phyloP scores from a whole-genome alignment of 2,797 vertebrate genomes.

The Gouania willdenowi region DNA sequence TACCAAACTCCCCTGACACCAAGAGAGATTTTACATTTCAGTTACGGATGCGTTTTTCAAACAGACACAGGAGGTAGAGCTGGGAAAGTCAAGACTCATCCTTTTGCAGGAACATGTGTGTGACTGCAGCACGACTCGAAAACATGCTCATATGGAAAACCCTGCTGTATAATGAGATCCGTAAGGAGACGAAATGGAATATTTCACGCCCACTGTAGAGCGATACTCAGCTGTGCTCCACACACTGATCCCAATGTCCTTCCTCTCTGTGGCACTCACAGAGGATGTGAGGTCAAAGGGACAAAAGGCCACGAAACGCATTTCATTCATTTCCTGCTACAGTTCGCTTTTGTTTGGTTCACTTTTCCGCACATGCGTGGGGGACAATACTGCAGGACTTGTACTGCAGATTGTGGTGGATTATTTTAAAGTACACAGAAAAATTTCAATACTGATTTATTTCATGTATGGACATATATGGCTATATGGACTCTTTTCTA shows the following conservation, averaged over 20 bases:
- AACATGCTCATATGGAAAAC: slow-evolving; percentile 28
- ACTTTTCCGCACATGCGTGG: slow-evolving; percentile 18
- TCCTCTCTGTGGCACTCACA: slow-evolving; percentile 10
- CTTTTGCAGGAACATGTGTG: slow-evolving; percentile 4
- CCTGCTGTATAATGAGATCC: slow-evolving; percentile 7
- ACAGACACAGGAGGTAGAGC: slow-evolving; percentile 7
- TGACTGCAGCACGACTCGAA: background rate
- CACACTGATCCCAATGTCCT: slow-evolving; percentile 12
- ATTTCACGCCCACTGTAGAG: slow-evolving; percentile 13
- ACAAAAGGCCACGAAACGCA: slow-evolving; percentile 19
- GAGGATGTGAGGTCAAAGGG: slow-evolving; percentile 30
- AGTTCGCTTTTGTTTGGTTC: slow-evolving; percentile 43
- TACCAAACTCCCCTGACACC: slow-evolving; percentile 33
- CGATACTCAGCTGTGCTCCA: slow-evolving; percentile 4
- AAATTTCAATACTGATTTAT: too few species aligned
- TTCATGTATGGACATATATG: too few species aligned
- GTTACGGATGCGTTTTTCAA: slow-evolving; percentile 11
- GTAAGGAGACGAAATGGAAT: slow-evolving; percentile 25
- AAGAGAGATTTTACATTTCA: slow-evolving; percentile 25
- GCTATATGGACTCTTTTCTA: too few species aligned
- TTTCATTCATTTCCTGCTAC: slow-evolving; percentile 33
- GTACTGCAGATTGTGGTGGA: too few species aligned
- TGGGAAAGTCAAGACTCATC: slow-evolving; percentile 19
- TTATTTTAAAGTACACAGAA: too few species aligned
- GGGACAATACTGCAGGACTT: slow-evolving; percentile 10